Evolutionary conservation across 2,797 vertebrate species (phyloP).

Genomic region (Botia almorhae): DNA sequence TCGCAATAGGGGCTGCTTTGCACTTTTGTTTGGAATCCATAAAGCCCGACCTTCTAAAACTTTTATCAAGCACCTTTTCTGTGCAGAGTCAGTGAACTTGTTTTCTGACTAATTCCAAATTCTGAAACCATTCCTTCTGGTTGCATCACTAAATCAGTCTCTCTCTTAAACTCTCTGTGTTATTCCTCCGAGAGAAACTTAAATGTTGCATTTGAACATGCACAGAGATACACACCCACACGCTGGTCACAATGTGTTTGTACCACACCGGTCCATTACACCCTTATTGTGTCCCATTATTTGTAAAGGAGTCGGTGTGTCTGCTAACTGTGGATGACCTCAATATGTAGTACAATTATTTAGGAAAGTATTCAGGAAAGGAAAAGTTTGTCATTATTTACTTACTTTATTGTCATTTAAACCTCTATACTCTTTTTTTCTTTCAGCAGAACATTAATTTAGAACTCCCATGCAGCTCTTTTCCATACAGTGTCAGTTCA

Average conservation of each 20-base stretch:
- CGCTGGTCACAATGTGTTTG: conserved; percentile 41
- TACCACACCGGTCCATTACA: conserved; percentile 47
- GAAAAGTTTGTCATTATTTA: not conserved
- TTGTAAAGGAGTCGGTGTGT: conserved; percentile 65
- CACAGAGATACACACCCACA: conserved; percentile 21
- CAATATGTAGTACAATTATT: not conserved
- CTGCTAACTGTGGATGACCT: conserved; percentile 73
- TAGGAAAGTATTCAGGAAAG: conserved; percentile 15
- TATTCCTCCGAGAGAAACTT: not conserved
- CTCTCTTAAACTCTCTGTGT: not conserved
- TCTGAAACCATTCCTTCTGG: conserved; percentile 11
- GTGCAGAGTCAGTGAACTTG: not conserved
- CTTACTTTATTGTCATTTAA: not conserved
- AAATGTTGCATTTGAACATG: conserved; percentile 36
- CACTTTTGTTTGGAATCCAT: conserved; percentile 19
- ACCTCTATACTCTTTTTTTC: not conserved
- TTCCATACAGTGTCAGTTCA: not conserved
- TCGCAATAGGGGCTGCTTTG: not conserved
- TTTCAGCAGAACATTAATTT: not conserved
- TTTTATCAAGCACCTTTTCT: conserved; percentile 26
- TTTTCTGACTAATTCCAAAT: conserved; percentile 22
- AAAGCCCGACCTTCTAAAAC: conserved; percentile 13
- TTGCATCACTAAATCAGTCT: conserved; percentile 35
- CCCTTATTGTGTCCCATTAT: conserved; percentile 49
- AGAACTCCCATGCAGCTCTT: not conserved